Base-by-base conservation (phyloP, 2,888 invertebrate genomes). In the Metacarcinus magister region DNA sequence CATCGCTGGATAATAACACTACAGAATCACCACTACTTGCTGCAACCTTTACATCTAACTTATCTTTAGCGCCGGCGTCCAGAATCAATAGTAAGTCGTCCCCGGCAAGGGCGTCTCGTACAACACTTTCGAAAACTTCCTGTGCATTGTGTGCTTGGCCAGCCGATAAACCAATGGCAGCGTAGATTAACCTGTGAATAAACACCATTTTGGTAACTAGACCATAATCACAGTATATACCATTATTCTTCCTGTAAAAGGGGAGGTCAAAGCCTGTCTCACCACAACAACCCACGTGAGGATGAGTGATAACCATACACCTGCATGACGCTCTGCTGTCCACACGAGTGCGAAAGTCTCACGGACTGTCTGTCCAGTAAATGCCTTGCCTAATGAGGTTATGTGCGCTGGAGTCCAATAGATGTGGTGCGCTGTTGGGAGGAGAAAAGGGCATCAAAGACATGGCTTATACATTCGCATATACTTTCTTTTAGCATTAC, bases 41-140 rank as follows among this genome's bases (percentile, higher is more conserved):
- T n/a, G 92, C 54, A 2, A 43, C 23, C 39, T 93, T 46, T 10
- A 87, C n/a, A 48, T 95, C 54, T 16, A 95, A 54, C 28, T 10
- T 8, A 0, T 87, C 44, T 19, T 23, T n/a, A 43, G 95, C 92
- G 8, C 95, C 95, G 10, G 54, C 7, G 23, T 93, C 95, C 8
- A 95, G 54, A 39, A 82, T 48, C n/a, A 95, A 16, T 10, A 95
- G 87, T 28, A 95, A 19, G 89, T 60, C n/a, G 10, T 95, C 95
- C n/a, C 93, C 39, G 32, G 54, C 87, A 39, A 95, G 48, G 39
- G 95, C 87, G n/a, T 93, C 95, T 19, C 44, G 89, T 4, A 95
- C 75, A 0, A 95, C 39, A 10, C 60, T 48, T 39, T 28, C 32
- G 28, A 95, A 87, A 19, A 95, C 23, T 54, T 23, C 60, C 39